Evolutionary conservation across 2,888 invertebrate genomes (phyloP).

Genomic region (Dryobota labecula): DNA sequence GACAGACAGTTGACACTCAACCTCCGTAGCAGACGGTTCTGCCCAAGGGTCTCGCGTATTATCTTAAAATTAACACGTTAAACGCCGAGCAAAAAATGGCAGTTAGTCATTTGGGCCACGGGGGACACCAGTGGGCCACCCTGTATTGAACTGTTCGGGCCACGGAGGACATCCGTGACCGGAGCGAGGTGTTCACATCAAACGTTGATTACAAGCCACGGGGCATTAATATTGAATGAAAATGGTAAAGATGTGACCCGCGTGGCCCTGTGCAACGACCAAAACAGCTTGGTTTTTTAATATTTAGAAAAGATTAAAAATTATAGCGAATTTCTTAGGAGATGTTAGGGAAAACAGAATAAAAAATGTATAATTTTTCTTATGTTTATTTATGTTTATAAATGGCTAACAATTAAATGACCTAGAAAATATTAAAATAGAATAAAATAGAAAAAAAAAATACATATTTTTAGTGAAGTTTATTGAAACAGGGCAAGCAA

Average conservation of each 20-base stretch:
- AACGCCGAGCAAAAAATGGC: slow-evolving; percentile 5
- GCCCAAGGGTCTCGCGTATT: no score
- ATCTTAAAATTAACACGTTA: neutral
- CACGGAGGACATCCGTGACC: slow-evolving; percentile 6
- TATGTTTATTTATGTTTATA: no score
- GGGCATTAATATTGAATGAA: slow-evolving; percentile 38
- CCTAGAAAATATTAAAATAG: no score
- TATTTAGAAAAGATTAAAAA: slow-evolving; percentile 18
- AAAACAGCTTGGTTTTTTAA: slow-evolving; percentile 25
- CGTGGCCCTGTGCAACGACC: slow-evolving; percentile 26
- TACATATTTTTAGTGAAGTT: no score
- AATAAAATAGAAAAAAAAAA: no score
- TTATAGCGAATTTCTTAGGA: slow-evolving; percentile 15
- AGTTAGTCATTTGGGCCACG: slow-evolving; percentile 4
- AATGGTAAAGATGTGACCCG: slow-evolving; percentile 40
- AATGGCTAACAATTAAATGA: no score
- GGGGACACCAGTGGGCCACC: slow-evolving; percentile 1
- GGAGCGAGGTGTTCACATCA: slow-evolving; percentile 18
- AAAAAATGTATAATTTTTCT: slow-evolving; percentile 6
- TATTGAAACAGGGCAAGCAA: slow-evolving; percentile 6
- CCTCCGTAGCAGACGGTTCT: no score
- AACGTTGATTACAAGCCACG: slow-evolving; percentile 43
- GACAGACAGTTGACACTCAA: no score
- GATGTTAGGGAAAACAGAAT: slow-evolving; percentile 10
- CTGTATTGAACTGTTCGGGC: slow-evolving; percentile 1